phyloP scores from a whole-genome alignment of 2,888 invertebrate species.

The Sminthurinus aureus region DNA sequence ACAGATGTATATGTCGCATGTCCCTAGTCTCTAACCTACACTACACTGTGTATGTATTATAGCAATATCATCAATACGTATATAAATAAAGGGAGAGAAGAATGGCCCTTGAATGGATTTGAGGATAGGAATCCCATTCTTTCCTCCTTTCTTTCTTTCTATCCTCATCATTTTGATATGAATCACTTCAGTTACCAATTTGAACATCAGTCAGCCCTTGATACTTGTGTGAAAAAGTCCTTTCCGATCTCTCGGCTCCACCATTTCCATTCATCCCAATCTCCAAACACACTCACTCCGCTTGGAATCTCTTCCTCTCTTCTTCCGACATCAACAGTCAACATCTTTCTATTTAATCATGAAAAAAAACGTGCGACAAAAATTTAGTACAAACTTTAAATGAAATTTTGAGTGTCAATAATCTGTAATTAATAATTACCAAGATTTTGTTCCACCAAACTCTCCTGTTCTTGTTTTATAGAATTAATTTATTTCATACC shows the following conservation, averaged over 20 bases:
- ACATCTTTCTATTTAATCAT: not conserved
- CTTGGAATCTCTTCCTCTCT: not conserved
- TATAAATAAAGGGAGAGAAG: slow-evolving; percentile 8
- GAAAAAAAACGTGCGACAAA: no score
- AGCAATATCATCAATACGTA: not conserved
- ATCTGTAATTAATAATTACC: no score
- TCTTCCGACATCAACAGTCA: not conserved
- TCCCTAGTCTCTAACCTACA: no score
- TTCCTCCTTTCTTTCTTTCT: slow-evolving; percentile 11
- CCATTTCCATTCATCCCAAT: not conserved
- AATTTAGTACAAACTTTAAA: no score
- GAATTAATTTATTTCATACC: no score
- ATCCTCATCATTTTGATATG: slow-evolving; percentile 36
- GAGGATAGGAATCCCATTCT: slow-evolving; percentile 20
- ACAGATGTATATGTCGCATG: no score
- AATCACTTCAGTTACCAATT: slow-evolving; percentile 35
- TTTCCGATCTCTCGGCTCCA: not conserved
- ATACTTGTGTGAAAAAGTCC: slow-evolving; percentile 23
- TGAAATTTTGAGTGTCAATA: no score
- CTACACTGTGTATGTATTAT: not conserved
- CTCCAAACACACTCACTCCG: no score
- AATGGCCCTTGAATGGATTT: slow-evolving; percentile 35
- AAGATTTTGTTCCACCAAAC: no score
- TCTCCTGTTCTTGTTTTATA: no score
- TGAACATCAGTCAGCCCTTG: slow-evolving; percentile 24